These are phyloP conservation scores for Diarsia mendica DNA, from an alignment of 2,888 invertebrate genomes.

Conservation along the genomic window DNA sequence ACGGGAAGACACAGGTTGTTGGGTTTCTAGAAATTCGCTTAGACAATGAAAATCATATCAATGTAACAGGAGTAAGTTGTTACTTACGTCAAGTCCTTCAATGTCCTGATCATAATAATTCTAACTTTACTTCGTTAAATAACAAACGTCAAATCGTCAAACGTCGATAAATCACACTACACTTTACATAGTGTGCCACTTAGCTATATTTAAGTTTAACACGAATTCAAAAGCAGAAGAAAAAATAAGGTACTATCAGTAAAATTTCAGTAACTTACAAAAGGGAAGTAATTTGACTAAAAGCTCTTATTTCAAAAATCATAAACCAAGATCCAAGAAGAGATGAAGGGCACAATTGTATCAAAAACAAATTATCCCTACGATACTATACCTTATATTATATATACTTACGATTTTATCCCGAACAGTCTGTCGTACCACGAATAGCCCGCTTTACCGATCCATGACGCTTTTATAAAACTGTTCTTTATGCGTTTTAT, in stretches of 20 bases:
- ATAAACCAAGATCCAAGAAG: neutral
- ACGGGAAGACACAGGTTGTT: constrained; percentile 42
- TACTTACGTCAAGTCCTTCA: neutral
- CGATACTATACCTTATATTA: too few relatives aligned
- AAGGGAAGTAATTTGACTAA: too few relatives aligned
- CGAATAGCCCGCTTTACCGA: constrained; percentile 72
- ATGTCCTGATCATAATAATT: neutral
- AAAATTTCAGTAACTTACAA: too few relatives aligned
- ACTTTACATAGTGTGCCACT: neutral
- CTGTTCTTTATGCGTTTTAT: constrained; percentile 85
- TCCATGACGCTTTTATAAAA: constrained; percentile 78
- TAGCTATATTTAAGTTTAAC: neutral
- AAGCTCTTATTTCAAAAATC: neutral
- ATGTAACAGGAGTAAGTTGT: neutral
- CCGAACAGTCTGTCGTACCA: constrained; percentile 30
- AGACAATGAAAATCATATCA: neutral
- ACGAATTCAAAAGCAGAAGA: neutral
- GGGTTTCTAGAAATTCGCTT: too few relatives aligned
- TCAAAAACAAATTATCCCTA: neutral
- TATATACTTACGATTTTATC: neutral
- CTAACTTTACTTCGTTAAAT: neutral
- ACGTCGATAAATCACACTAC: neutral
- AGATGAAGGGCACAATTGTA: neutral
- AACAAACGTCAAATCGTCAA: too few relatives aligned
- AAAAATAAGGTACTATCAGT: neutral